phyloP scores from a whole-genome alignment of 2,113 vertebrate species.

The Paratilapia polleni region DNA sequence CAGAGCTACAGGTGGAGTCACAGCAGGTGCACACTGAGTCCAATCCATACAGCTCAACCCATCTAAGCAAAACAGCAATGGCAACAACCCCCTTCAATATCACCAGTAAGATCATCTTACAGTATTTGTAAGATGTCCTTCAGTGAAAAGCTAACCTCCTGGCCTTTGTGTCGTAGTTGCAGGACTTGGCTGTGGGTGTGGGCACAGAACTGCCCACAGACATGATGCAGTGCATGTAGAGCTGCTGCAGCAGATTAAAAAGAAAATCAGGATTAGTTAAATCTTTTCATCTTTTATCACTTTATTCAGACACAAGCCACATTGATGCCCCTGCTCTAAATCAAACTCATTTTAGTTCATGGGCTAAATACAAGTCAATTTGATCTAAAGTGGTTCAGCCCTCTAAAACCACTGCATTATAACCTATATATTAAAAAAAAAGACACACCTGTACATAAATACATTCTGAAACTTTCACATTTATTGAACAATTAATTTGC shows the following conservation, averaged over 20 bases:
- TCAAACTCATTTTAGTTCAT: background rate
- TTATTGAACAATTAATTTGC: background rate
- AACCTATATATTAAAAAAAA: too few species aligned
- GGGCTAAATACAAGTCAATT: background rate
- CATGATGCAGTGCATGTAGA: conserved; percentile 80
- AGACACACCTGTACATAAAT: background rate
- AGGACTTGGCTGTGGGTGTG: conserved; percentile 71
- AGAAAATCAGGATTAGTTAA: background rate
- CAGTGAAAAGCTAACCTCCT: conserved; percentile 35
- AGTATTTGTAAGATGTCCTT: background rate
- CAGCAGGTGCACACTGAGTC: conserved; percentile 74
- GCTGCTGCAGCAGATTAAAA: conserved; percentile 31
- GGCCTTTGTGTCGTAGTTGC: conserved; percentile 67
- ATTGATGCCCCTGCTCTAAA: accelerated
- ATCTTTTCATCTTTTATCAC: accelerated
- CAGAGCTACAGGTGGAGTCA: conserved; percentile 66
- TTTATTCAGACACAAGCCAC: background rate
- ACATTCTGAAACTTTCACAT: background rate
- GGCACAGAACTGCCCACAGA: conserved; percentile 37
- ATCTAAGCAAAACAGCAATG: conserved; percentile 54
- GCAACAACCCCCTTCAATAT: background rate
- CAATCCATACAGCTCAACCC: conserved; percentile 74
- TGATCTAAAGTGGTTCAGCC: background rate
- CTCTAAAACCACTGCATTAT: background rate
- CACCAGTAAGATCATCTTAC: accelerated